Base-by-base conservation (phyloP, 2,113 vertebrate genomes). In the Genyomyrus donnyi region DNA sequence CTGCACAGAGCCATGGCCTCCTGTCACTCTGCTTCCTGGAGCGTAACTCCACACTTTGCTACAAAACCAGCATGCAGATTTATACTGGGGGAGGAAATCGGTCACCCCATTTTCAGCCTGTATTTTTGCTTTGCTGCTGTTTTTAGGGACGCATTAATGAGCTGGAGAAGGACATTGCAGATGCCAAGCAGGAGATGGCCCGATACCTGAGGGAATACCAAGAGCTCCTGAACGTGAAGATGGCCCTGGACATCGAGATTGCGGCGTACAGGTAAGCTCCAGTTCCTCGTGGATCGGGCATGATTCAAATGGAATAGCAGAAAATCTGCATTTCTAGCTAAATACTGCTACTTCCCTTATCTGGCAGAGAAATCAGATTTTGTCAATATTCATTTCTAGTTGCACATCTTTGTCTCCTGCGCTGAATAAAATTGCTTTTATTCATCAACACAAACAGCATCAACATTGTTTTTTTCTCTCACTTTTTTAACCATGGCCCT, bases 211-310 rank as follows among this genome's bases (percentile, higher is more conserved):
- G 92, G 89, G 96, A 95, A 9, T 95, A 94, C 86, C 90, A 90
- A 74, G 95, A 93, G 88, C 92, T 94, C 45, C 95, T 96, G 46
- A 96, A 96, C 90, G 95, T 97, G 90, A 96, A 96, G 91, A 96
- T 97, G 95, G 96, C 95, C n/a, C 94, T 97, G 27, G 96, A 97
- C 92, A 96, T 96, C 2, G 96, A 97, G 92, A 96, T 96, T 13
- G 95, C 96, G 90, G 96, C 96, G 77, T 97, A 96, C 93, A 96
- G 95, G 95, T 95, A 91, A 92, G 48, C 5, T 58, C 15, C 45
- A 48, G 13, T 21, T 35, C 50, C 50, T 17, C 24, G n/a, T 31
- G 10, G n/a, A 31, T 70, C 62, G 13, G 62, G 27, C n/a, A 70
- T 31, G n/a, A 3, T 70, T 70, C n/a, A 31, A 31, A 85, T 85